Evolutionary conservation across 2,797 vertebrate genomes (phyloP).

Genomic region (Dendrocincla fuliginosa): DNA sequence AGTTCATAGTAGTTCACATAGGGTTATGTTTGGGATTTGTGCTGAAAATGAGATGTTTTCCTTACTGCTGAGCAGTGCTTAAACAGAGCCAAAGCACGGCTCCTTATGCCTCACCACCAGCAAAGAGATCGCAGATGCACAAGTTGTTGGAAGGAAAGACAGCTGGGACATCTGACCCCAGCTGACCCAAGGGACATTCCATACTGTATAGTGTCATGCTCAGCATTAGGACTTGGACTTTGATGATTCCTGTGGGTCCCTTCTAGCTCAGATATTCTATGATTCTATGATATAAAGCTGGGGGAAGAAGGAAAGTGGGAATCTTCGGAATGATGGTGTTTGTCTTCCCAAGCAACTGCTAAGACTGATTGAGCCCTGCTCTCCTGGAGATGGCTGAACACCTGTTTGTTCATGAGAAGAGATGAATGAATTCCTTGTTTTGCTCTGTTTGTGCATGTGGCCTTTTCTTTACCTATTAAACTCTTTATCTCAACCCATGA

Average conservation of each 20-base stretch:
- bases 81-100: not conserved
- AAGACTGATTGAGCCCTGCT: not conserved
- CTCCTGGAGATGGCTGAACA: not conserved
- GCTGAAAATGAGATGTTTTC: not conserved
- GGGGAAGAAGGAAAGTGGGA: not conserved
- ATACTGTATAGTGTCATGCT: not conserved
- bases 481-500: not conserved
- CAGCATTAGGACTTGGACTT: not conserved
- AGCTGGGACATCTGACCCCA: not conserved
- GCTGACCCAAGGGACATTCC: not conserved
- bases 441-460: not conserved
- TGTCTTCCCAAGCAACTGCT: not conserved
- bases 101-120: not conserved
- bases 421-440: not conserved
- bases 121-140: not conserved
- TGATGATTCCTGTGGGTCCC: not conserved
- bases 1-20: not conserved
- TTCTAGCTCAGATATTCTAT: not conserved
- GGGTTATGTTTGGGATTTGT: not conserved
- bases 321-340: fast-evolving
- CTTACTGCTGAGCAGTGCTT: not conserved
- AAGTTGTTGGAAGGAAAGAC: not conserved
- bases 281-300: not conserved
- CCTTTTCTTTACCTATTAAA: not conserved
- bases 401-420: not conserved